These are phyloP conservation scores for Homalodisca vitripennis DNA, from an alignment of 1,140 invertebrate species.

Conservation along the genomic window DNA sequence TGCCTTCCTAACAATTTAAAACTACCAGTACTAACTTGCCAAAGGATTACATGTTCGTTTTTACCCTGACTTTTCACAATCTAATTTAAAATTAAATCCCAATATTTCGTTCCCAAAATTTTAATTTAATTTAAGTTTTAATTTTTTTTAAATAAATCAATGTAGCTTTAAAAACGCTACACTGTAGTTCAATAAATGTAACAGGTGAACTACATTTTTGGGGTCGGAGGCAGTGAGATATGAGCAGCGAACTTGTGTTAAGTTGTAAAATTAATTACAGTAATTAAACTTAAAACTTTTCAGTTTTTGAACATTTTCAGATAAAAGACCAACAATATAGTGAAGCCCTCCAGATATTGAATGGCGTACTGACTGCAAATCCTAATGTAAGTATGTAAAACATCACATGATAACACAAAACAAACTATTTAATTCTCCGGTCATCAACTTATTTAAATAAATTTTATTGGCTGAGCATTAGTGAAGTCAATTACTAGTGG, in stretches of 20 bases:
- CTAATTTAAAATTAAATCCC: too few species aligned
- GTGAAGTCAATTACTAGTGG: neutral
- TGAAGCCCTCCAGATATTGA: conserved; percentile 85
- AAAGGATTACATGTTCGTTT: too few species aligned
- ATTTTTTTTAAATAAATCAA: neutral
- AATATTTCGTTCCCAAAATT: too few species aligned
- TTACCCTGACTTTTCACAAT: too few species aligned
- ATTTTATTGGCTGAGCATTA: neutral
- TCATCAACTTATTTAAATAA: neutral
- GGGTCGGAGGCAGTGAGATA: too few species aligned
- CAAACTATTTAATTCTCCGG: neutral
- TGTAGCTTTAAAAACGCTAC: conserved; percentile 19
- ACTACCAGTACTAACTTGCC: too few species aligned
- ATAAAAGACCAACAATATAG: conserved; percentile 89
- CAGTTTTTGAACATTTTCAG: conserved; percentile 55
- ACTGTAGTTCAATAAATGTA: conserved; percentile 5
- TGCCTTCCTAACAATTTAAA: too few species aligned
- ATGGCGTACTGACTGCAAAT: conserved; percentile 62
- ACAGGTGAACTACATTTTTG: too few species aligned
- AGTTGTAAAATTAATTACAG: conserved; percentile 12
- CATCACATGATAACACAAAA: too few species aligned
- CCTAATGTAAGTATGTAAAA: conserved; percentile 61
- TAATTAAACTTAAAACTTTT: neutral
- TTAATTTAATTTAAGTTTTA: too few species aligned
- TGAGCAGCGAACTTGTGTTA: neutral